phyloP scores from a whole-genome alignment of 2,113 vertebrate species.

The Brachypteracias leptosomus region DNA sequence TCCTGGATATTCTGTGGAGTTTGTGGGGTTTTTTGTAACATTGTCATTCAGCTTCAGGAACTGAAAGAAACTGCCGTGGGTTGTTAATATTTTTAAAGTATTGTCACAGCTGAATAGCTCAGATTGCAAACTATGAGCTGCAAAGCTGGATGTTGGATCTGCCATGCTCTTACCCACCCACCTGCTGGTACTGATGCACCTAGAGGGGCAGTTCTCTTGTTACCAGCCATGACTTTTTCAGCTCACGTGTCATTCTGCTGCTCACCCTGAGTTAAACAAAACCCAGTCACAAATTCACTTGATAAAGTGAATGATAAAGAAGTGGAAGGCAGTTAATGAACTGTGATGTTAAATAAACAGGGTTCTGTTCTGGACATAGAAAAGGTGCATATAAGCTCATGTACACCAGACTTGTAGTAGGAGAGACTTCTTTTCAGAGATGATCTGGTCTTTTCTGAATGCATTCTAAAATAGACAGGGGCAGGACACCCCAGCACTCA shows the following conservation, averaged over 20 bases:
- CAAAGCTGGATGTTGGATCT: background rate
- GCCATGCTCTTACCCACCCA: background rate
- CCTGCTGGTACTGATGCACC: background rate
- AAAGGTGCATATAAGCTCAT: background rate
- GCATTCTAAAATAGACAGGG: background rate
- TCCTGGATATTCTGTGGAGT: background rate
- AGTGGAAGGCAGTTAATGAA: background rate
- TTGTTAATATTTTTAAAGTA: background rate
- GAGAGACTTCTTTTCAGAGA: background rate
- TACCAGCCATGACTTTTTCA: background rate
- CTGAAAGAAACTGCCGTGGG: background rate
- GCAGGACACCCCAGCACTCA: background rate
- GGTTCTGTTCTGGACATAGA: background rate
- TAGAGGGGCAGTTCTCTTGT: background rate
- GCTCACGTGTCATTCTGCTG: rapidly evolving
- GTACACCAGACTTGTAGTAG: background rate
- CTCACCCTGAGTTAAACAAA: background rate
- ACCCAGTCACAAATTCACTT: background rate
- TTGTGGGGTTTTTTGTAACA: background rate
- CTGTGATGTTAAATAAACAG: background rate
- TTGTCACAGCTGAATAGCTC: background rate
- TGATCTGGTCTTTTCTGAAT: background rate
- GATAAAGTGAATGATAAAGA: too few relatives aligned
- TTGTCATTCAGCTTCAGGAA: background rate
- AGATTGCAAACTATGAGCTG: background rate